These are phyloP conservation scores for Panulirus ornatus DNA, from an alignment of 1,140 invertebrate genomes.

Conservation along the genomic window DNA sequence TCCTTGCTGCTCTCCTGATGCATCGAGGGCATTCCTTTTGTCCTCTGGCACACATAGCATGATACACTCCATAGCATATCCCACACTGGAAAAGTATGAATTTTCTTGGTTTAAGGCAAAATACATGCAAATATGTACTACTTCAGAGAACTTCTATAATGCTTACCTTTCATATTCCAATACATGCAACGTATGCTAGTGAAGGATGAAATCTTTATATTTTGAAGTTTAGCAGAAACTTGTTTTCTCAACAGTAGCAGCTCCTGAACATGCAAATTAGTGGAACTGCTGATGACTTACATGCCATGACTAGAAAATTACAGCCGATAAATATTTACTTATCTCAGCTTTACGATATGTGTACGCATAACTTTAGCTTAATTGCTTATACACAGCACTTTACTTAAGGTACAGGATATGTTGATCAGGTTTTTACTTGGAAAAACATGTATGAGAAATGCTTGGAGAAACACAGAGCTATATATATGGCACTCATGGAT, in stretches of 20 bases:
- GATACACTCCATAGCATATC: conserved; percentile 39
- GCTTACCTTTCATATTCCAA: not conserved
- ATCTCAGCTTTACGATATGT: too few species aligned
- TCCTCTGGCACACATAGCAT: conserved; percentile 26
- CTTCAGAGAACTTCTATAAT: not conserved
- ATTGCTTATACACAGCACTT: too few species aligned
- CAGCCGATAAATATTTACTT: too few species aligned
- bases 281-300: too few species aligned
- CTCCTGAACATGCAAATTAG: not conserved
- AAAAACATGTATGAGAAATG: too few species aligned
- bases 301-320: too few species aligned
- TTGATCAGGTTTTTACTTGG: too few species aligned
- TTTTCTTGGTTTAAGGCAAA: not conserved
- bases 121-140: not conserved
- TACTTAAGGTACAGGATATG: too few species aligned
- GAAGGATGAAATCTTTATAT: not conserved
- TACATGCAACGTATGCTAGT: not conserved
- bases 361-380: too few species aligned
- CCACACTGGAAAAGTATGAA: conserved; percentile 45
- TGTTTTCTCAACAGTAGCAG: not conserved
- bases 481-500: too few species aligned
- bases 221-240: not conserved
- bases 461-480: too few species aligned
- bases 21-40: conserved; percentile 35
- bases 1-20: conserved; percentile 26